Evolutionary conservation across 1,140 invertebrate genomes (phyloP).

Genomic region (Stenopsyche tienmushanensis): DNA sequence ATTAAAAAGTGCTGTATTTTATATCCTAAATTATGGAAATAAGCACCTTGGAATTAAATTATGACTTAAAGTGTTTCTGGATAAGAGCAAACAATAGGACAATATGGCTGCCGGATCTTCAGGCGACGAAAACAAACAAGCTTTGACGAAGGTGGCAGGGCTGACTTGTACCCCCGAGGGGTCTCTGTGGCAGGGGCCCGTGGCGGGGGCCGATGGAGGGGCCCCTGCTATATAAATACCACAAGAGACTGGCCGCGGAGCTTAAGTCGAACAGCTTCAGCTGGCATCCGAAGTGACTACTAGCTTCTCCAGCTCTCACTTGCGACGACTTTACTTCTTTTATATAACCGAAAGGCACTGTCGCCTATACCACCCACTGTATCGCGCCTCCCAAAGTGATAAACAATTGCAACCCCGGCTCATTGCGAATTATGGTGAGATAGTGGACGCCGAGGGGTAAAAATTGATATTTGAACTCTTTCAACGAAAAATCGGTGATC

Average conservation of each 20-base stretch:
- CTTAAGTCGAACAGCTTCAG: constrained; percentile 10
- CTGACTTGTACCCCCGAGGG: neutral
- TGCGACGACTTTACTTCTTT: no score
- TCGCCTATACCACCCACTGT: no score
- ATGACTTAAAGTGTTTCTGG: no score
- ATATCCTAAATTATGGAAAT: no score
- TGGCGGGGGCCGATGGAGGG: neutral
- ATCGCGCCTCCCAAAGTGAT: neutral
- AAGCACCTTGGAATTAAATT: no score
- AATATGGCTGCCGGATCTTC: no score
- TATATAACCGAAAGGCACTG: no score
- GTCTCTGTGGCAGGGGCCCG: neutral
- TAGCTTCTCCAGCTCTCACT: neutral
- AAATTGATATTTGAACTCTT: neutral
- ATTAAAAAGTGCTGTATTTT: no score
- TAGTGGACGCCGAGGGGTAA: neutral
- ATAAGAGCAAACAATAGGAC: no score
- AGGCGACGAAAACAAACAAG: no score
- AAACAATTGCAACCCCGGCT: neutral
- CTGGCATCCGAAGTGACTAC: neutral
- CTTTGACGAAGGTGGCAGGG: no score
- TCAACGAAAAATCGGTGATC: neutral
- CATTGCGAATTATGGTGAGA: neutral
- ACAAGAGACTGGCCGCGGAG: constrained; percentile 19
- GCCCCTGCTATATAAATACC: constrained; percentile 3